Evolutionary conservation across 2,113 vertebrate species (phyloP), one percentile per base, ranked within the genome.

Genomic region (Aegithalos caudatus): DNA sequence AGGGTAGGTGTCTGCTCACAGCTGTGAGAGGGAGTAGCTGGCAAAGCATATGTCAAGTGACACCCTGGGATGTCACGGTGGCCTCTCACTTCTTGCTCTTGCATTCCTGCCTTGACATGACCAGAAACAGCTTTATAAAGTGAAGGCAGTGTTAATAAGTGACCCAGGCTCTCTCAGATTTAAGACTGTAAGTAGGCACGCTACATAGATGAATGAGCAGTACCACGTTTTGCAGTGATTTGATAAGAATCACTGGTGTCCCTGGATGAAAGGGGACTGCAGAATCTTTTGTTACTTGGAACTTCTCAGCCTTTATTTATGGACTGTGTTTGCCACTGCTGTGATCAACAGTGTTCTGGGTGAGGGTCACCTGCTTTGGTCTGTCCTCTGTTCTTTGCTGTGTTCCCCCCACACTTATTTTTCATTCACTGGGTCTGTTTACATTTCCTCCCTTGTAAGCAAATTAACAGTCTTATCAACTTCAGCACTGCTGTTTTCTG

Each of bases 191-290:
- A 74, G 74, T 78, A 76, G 48, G 21, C 6, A 13, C 54, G 62
- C 35, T 62, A 47, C 73, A 37, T 35, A 51, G 77, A 60, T 42
- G 38, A 62, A 24, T 50, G 29, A 67, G 53, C 8, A 40, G 22
- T 72, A 44, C 50, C 11, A 5, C 18, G 38, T 61, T 18, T 8
- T 38, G 23, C 53, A 91, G 61, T 22, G 45, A 47, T 47, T 67
- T 0, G 0, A 0, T 38, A 28, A 44, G 35, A 1, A 2, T 74
- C 11, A 14, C 10, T n/a, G 11, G 5, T 62, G 47, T 64, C 50
- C 72, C n/a, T 65, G 48, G 40, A 74, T 57, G 74, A 70, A 94
- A 53, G 42, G 13, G 8, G 9, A 33, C 71, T 77, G 54, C 40
- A 60, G 37, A 73, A 66, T 70, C 2, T 2, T 58, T 10, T 29